phyloP scores from a whole-genome alignment of 1,140 invertebrate species.

The Drosophila prosaltans region DNA sequence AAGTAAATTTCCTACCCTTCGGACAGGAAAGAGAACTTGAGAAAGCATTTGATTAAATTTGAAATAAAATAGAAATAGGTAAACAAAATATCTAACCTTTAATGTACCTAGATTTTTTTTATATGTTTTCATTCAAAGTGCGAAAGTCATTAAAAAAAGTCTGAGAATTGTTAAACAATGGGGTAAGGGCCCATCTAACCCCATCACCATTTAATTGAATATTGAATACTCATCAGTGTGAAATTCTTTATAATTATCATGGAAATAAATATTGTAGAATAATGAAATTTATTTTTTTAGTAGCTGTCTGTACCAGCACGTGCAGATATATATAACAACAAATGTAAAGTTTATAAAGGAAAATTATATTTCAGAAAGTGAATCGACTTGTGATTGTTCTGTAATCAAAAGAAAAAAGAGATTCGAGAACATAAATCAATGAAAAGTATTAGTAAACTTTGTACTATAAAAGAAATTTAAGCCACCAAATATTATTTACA shows the following conservation, averaged over 20 bases:
- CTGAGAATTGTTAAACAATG: conserved; percentile 14
- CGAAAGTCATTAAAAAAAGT: conserved; percentile 17
- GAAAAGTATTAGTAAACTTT: no score
- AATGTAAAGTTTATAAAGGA: conserved; percentile 20
- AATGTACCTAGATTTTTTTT: conserved; percentile 9
- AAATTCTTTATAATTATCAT: conserved; percentile 46
- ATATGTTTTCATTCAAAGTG: conserved; percentile 13
- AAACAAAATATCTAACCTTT: not conserved
- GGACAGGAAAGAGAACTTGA: not conserved
- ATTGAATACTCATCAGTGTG: conserved; percentile 27
- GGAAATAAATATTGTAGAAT: conserved; percentile 27
- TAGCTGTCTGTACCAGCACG: conserved; percentile 38
- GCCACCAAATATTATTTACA: no score
- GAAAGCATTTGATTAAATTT: not conserved
- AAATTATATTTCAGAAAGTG: not conserved
- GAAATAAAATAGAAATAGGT: no score
- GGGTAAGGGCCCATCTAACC: not conserved
- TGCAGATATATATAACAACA: conserved; percentile 30
- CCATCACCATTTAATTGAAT: not conserved
- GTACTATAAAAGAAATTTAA: no score
- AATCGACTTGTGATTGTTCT: not conserved
- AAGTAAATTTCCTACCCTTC: not conserved
- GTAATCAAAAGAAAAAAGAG: no score
- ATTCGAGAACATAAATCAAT: no score
- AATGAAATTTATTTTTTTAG: not conserved